Conservation (phyloP, 2,113 vertebrate species). For the Nettapus auritus region DNA sequence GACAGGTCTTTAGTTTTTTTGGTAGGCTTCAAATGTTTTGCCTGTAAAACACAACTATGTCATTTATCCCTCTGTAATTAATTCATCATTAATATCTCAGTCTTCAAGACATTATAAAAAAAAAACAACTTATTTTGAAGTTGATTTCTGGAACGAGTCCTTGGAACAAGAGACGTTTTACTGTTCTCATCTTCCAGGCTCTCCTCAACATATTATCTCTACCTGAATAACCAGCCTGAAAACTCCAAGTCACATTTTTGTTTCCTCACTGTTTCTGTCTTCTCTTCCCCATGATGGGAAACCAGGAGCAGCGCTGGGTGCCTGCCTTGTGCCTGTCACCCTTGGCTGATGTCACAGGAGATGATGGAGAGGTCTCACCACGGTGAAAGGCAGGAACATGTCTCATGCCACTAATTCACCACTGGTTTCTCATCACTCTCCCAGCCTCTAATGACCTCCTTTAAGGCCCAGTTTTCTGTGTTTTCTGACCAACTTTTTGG, state of each 20-base stretch:
- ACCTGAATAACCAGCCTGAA: neutral
- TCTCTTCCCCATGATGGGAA: neutral
- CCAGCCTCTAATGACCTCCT: neutral
- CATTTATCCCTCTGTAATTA: constrained; percentile 28
- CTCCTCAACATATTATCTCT: neutral
- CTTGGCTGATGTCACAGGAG: neutral
- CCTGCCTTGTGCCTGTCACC: neutral
- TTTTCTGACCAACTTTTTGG: neutral
- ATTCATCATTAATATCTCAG: constrained; percentile 3
- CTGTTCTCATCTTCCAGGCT: neutral
- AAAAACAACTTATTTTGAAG: neutral
- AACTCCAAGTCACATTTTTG: accelerated
- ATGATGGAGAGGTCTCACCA: neutral
- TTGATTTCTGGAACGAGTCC: neutral
- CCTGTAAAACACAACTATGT: neutral
- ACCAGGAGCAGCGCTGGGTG: neutral
- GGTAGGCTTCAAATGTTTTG: neutral
- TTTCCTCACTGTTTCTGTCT: neutral
- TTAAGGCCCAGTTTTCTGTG: neutral
- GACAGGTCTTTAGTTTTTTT: neutral
- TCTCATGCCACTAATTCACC: too few relatives aligned
- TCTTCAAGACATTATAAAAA: neutral
- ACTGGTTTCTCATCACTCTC: neutral
- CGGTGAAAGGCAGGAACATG: neutral
- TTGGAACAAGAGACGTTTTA: neutral